phyloP scores from a whole-genome alignment of 2,113 vertebrate species.

The Rhea pennata region DNA sequence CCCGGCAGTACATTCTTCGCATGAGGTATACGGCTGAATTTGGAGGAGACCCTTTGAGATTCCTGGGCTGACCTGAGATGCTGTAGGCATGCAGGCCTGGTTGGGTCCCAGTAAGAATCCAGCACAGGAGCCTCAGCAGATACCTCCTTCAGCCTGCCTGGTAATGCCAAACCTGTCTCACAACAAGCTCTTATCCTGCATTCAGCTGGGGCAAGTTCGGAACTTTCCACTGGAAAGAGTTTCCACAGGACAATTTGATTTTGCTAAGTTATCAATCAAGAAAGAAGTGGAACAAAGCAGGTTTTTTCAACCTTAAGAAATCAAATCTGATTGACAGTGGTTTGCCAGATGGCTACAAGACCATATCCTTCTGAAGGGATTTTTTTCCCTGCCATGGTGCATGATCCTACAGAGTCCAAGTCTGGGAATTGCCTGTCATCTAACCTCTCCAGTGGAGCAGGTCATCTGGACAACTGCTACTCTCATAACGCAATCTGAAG shows the following conservation, averaged over 20 bases:
- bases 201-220: neutral
- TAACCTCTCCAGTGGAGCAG: neutral
- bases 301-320: neutral
- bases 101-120: neutral
- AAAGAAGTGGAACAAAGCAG: neutral
- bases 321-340: rapidly evolving
- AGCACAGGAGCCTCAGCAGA: neutral
- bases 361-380: neutral
- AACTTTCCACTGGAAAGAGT: neutral
- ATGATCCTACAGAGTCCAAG: neutral
- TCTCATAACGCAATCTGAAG: neutral
- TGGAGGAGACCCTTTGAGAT: neutral
- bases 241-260: neutral
- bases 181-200: neutral
- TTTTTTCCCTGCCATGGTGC: rapidly evolving
- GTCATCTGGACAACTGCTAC: neutral
- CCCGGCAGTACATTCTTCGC: neutral
- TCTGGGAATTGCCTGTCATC: neutral
- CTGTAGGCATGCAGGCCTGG: neutral
- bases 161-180: rapidly evolving
- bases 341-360: neutral
- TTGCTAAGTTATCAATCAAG: neutral
- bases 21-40: rapidly evolving
- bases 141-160: neutral
- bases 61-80: neutral